Percentiles rank a stretch among this genome's conserved stretches.
These are phyloP conservation scores for Philotrypesis tridentata DNA, from an alignment of 1,140 invertebrate species.

Conservation along the genomic window DNA sequence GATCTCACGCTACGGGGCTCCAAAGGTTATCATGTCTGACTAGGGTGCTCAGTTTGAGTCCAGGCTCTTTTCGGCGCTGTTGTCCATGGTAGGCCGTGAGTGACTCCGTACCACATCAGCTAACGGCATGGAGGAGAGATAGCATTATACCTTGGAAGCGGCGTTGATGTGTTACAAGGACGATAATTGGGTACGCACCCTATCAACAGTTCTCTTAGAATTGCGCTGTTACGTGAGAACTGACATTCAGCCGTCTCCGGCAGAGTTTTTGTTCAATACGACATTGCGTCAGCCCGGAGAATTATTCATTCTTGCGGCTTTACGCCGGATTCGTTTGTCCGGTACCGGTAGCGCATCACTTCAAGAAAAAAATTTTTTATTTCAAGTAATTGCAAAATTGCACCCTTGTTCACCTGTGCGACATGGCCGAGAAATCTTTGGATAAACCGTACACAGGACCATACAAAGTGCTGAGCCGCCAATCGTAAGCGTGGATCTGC, in stretches of 20 bases:
- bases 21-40: not conserved
- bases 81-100: not conserved
- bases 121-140: slow-evolving; percentile 27
- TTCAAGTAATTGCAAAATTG: not conserved
- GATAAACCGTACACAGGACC: slow-evolving; percentile 28
- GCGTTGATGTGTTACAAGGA: slow-evolving; percentile 10
- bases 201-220: slow-evolving; percentile 1
- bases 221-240: not conserved
- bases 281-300: not conserved
- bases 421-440: slow-evolving; percentile 21
- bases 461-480: slow-evolving; percentile 8
- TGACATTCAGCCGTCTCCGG: not conserved
- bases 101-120: not conserved
- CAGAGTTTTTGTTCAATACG: not conserved
- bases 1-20: not conserved
- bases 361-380: not conserved
- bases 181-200: not conserved
- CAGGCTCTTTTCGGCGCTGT: not conserved
- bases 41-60: slow-evolving; percentile 32
- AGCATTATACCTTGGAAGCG: slow-evolving; percentile 6
- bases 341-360: not conserved
- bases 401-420: slow-evolving; percentile 4
- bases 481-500: too few species aligned
- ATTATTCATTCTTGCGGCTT: not conserved
- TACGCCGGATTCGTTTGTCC: not conserved